Evolutionary conservation across 2,113 vertebrate genomes (phyloP).

Genomic region (Martes martes): DNA sequence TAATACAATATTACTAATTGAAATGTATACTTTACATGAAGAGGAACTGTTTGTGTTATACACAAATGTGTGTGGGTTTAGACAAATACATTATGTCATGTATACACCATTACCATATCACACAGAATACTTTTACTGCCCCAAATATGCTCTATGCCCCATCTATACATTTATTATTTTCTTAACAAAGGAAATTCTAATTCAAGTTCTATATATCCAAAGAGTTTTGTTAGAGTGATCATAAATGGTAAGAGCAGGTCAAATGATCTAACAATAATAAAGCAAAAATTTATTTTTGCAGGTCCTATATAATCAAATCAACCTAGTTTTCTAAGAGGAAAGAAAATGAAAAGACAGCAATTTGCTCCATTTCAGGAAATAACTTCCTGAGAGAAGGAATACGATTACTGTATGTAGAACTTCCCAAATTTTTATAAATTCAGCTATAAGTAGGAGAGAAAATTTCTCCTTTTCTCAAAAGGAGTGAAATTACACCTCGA

Average conservation of each 20-base stretch:
- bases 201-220: neutral
- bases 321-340: neutral
- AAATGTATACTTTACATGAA: neutral
- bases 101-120: neutral
- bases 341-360: neutral
- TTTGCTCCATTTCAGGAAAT: neutral
- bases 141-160: neutral
- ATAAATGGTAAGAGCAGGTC: neutral
- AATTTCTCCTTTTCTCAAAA: neutral
- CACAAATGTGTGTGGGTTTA: too few relatives aligned
- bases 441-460: neutral
- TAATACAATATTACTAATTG: neutral
- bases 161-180: neutral
- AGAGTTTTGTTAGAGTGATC: neutral
- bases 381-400: neutral
- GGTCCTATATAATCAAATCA: neutral
- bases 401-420: neutral
- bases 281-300: neutral
- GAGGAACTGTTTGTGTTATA: neutral
- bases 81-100: neutral
- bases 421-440: neutral
- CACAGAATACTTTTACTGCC: neutral
- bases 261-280: neutral
- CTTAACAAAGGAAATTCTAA: neutral
- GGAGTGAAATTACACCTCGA: neutral